Percentiles rank a stretch among this genome's conserved stretches.
phyloP scores from a whole-genome alignment of 2,113 vertebrate genomes.

The Sylvilagus bachmani region DNA sequence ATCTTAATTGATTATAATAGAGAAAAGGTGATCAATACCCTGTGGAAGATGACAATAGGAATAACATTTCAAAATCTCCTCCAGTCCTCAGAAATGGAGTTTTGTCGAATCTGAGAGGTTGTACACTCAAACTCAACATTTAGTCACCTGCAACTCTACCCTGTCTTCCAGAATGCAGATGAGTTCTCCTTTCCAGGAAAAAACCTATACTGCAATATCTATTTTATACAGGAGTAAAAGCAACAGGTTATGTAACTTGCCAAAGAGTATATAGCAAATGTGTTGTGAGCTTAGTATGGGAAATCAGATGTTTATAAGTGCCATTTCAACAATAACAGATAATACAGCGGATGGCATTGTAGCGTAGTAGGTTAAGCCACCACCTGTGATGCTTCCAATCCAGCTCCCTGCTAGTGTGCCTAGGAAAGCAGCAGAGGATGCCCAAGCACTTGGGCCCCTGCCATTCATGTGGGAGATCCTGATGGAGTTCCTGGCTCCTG shows the following conservation, averaged over 20 bases:
- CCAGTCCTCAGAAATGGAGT: constrained; percentile 32
- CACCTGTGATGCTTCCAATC: too few relatives aligned
- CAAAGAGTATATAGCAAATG: constrained; percentile 47
- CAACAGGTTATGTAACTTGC: constrained; percentile 14
- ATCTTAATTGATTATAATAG: constrained; percentile 62
- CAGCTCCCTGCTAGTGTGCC: too few relatives aligned
- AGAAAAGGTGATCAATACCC: background rate
- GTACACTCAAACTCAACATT: constrained; percentile 34
- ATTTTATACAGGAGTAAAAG: constrained; percentile 41
- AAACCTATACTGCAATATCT: background rate
- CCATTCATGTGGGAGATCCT: too few relatives aligned
- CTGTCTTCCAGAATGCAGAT: constrained; percentile 28
- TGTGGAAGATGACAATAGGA: constrained; percentile 3
- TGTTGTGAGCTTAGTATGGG: background rate
- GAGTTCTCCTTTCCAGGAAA: constrained; percentile 71
- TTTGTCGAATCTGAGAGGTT: constrained; percentile 61
- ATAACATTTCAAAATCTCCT: constrained; percentile 61
- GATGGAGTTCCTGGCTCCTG: too few relatives aligned
- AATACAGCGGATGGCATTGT: background rate
- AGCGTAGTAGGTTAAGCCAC: too few relatives aligned
- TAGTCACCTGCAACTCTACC: constrained; percentile 20
- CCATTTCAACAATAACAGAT: constrained; percentile 3
- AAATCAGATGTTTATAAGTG: background rate
- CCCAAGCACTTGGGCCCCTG: too few relatives aligned
- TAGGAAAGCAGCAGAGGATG: too few relatives aligned